These are phyloP conservation scores for Taxidea taxus DNA, from an alignment of 2,113 vertebrate species.

Conservation along the genomic window DNA sequence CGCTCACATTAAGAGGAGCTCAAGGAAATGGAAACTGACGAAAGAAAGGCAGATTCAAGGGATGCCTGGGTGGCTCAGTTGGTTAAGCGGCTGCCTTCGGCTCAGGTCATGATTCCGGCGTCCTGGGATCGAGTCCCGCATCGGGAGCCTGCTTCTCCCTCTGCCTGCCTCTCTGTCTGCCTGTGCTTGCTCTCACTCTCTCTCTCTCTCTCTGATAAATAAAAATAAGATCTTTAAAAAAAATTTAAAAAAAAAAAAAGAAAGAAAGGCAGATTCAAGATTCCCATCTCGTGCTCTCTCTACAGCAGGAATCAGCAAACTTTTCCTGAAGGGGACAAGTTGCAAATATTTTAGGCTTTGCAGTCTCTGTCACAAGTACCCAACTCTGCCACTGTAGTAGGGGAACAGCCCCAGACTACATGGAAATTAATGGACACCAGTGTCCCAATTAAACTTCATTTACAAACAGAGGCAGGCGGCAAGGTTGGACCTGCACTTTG, in stretches of 20 bases:
- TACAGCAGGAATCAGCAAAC: background rate
- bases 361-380: background rate
- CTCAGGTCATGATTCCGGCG: too few relatives aligned
- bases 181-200: too few relatives aligned
- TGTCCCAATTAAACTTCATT: background rate
- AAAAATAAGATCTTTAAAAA: too few relatives aligned
- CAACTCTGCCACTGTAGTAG: background rate
- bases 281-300: background rate
- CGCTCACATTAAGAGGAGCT: background rate
- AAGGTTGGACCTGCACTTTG: background rate
- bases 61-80: too few relatives aligned
- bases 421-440: background rate
- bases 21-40: background rate
- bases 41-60: too few relatives aligned
- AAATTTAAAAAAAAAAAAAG: too few relatives aligned
- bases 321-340: background rate
- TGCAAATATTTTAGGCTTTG: background rate
- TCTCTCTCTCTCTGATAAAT: too few relatives aligned
- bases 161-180: too few relatives aligned
- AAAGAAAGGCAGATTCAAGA: too few relatives aligned
- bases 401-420: background rate
- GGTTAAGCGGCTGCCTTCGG: too few relatives aligned
- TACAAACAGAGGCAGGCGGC: background rate
- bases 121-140: too few relatives aligned
- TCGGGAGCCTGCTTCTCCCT: too few relatives aligned